Evolutionary conservation across 1,140 invertebrate genomes (phyloP).

Genomic region (Cardiocondyla obscurior): DNA sequence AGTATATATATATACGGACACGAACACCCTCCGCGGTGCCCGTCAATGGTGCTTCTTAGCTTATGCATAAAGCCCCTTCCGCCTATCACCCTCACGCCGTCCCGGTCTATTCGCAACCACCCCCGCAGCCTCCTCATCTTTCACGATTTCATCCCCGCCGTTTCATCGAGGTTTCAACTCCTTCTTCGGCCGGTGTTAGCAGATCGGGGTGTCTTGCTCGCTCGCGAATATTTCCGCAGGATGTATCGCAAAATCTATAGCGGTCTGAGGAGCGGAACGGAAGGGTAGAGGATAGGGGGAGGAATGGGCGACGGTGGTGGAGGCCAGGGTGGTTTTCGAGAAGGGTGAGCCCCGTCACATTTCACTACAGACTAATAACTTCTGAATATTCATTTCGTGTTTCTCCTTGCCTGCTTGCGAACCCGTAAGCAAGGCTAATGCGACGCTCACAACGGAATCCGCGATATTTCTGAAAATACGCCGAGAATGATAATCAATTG

Average conservation of each 20-base stretch:
- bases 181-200: slow-evolving; percentile 67
- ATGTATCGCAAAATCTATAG: slow-evolving; percentile 84
- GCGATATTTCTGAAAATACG: neutral
- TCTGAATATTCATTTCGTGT: slow-evolving; percentile 85
- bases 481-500: neutral
- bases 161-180: slow-evolving; percentile 71
- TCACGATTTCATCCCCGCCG: slow-evolving; percentile 62
- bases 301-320: slow-evolving; percentile 70
- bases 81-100: slow-evolving; percentile 66
- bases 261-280: slow-evolving; percentile 66
- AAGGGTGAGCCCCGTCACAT: slow-evolving; percentile 83
- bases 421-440: slow-evolving; percentile 82
- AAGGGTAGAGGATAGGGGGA: slow-evolving; percentile 51
- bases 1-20: slow-evolving; percentile 57
- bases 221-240: slow-evolving; percentile 76
- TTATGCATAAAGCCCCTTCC: slow-evolving; percentile 82
- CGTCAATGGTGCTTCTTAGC: slow-evolving; percentile 82
- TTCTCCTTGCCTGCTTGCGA: slow-evolving; percentile 78
- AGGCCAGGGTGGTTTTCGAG: slow-evolving; percentile 77
- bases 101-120: slow-evolving; percentile 55
- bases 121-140: slow-evolving; percentile 60
- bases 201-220: slow-evolving; percentile 66
- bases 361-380: slow-evolving; percentile 85
- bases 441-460: slow-evolving; percentile 78
- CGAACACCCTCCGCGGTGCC: slow-evolving; percentile 53